Evolutionary conservation across 2,888 invertebrate genomes (phyloP).

Genomic region (Drosophila lutescens): DNA sequence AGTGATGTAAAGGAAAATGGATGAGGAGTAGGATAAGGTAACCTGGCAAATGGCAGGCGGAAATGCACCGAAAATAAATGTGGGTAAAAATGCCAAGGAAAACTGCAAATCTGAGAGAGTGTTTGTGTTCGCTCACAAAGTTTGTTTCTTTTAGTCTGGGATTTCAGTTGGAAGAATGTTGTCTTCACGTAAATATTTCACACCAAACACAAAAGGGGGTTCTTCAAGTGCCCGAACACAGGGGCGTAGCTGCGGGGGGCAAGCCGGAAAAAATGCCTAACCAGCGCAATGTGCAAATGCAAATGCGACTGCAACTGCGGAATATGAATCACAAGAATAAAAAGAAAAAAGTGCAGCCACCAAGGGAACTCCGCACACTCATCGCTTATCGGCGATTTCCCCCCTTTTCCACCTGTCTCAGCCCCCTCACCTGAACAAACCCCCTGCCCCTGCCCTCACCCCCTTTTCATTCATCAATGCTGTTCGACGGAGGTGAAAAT

Average conservation of each 20-base stretch:
- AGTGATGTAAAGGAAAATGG: conserved; percentile 5
- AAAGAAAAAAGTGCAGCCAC: conserved; percentile 20
- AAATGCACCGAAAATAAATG: conserved; percentile 77
- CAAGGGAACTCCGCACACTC: conserved; percentile 75
- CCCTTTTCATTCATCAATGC: conserved; percentile 68
- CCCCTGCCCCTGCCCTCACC: background rate
- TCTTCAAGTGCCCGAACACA: background rate
- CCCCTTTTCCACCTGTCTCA: conserved; percentile 7
- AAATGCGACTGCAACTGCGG: conserved; percentile 35
- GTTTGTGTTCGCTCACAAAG: too few species aligned
- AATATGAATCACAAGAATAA: conserved; percentile 60
- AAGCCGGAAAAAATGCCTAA: conserved; percentile 62
- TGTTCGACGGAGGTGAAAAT: conserved; percentile 46
- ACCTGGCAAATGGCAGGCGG: conserved; percentile 55
- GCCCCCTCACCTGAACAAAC: background rate
- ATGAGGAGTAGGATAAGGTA: conserved; percentile 17
- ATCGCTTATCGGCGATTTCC: conserved; percentile 61
- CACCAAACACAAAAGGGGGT: conserved; percentile 51
- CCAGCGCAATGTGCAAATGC: conserved; percentile 67
- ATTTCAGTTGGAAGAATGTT: conserved; percentile 17
- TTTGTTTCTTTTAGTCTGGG: too few species aligned
- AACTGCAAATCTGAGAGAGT: conserved; percentile 24
- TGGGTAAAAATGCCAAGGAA: conserved; percentile 72
- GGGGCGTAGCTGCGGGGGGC: conserved; percentile 1
- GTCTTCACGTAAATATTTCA: conserved; percentile 65